These are phyloP conservation scores for Lamproptera curius DNA, from an alignment of 2,888 invertebrate genomes.

Conservation along the genomic window DNA sequence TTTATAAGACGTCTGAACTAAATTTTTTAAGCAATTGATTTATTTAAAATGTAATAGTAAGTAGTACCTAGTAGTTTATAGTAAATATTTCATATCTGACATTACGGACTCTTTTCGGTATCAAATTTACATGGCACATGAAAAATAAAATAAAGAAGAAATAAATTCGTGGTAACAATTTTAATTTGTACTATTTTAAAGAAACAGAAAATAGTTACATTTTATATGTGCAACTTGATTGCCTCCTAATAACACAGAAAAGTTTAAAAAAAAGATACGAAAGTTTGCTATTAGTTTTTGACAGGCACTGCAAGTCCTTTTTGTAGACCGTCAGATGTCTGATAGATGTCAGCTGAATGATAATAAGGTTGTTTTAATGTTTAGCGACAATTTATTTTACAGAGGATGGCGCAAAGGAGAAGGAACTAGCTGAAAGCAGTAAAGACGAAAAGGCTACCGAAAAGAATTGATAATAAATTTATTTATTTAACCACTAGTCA, in stretches of 20 bases:
- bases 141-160: too few species aligned
- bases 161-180: too few species aligned
- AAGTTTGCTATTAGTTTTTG: background rate
- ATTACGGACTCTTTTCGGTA: too few species aligned
- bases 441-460: conserved; percentile 9
- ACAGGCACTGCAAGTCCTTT: background rate
- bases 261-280: background rate
- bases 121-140: too few species aligned
- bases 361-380: too few species aligned
- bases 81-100: too few species aligned
- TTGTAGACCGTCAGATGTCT: background rate
- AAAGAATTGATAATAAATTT: conserved; percentile 8
- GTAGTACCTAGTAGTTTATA: too few species aligned
- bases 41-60: too few species aligned
- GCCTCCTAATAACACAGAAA: background rate
- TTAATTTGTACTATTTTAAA: background rate
- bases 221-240: background rate
- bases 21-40: too few species aligned
- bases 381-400: background rate
- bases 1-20: too few species aligned
- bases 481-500: conserved; percentile 11
- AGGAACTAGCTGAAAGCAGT: background rate
- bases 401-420: conserved; percentile 9
- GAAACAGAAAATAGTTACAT: background rate
- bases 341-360: too few species aligned